Conservation (phyloP, 2,888 invertebrate species). For the Scaptomyza polygonia region DNA sequence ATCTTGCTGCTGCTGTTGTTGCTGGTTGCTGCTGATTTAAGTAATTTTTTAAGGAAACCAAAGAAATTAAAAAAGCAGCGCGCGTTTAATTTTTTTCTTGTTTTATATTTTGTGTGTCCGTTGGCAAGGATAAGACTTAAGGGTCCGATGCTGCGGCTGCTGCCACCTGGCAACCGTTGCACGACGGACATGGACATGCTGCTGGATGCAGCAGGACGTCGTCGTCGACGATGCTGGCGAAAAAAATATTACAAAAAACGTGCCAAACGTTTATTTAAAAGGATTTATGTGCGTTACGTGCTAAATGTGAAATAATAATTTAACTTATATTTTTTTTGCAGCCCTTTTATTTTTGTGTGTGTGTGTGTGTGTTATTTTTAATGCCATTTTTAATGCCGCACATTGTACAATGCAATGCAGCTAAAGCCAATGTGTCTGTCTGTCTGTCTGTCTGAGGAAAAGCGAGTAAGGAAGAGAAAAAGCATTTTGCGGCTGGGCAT, state of each 20-base stretch:
- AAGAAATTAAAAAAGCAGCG: conserved; percentile 61
- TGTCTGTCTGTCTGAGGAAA: conserved; percentile 4
- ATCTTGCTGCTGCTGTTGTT: too few relatives aligned
- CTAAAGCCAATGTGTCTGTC: conserved; percentile 11
- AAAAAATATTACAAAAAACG: conserved; percentile 73
- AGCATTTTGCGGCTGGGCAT: conserved; percentile 53
- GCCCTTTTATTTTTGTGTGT: conserved; percentile 17
- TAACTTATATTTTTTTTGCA: conserved; percentile 53
- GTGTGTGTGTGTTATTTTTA: conserved; percentile 36
- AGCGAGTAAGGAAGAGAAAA: conserved; percentile 1
- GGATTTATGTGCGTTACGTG: conserved; percentile 81
- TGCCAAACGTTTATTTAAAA: conserved; percentile 82
- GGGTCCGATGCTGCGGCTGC: conserved; percentile 58
- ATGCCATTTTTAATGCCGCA: conserved; percentile 59
- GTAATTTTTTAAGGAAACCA: conserved; percentile 71
- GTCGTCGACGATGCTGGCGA: conserved; percentile 28
- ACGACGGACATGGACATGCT: conserved; percentile 17
- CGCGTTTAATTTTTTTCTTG: not conserved
- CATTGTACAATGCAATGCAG: conserved; percentile 62
- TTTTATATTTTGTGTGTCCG: conserved; percentile 2
- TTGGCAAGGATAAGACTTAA: conserved; percentile 69
- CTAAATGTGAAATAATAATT: conserved; percentile 80
- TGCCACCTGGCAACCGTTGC: conserved; percentile 42
- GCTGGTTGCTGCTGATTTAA: conserved; percentile 53
- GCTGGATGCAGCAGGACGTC: conserved; percentile 15